A percentile compares a stretch with the other conserved stretches of the same genome.
phyloP scores from a whole-genome alignment of 2,888 invertebrate genomes.

The Lapara coniferarum region DNA sequence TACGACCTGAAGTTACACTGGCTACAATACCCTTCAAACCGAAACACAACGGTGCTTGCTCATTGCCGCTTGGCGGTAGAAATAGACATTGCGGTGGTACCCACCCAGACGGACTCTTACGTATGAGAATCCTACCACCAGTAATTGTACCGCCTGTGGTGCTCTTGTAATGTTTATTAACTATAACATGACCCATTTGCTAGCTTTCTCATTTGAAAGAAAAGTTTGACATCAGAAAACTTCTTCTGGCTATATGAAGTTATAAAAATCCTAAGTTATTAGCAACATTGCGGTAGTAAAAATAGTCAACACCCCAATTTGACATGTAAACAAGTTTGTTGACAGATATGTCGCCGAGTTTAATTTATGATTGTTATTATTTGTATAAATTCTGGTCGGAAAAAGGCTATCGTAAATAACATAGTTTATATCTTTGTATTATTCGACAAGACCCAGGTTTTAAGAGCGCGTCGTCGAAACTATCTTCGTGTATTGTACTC shows the following conservation, averaged over 20 bases:
- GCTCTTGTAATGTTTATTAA: too few species aligned
- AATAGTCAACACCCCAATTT: constrained; percentile 36
- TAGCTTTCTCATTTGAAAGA: not conserved
- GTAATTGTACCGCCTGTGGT: too few species aligned
- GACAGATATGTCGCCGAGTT: constrained; percentile 29
- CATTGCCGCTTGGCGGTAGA: too few species aligned
- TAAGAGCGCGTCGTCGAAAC: not conserved
- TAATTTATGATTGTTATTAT: constrained; percentile 31
- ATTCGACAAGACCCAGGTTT: not conserved
- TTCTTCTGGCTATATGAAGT: not conserved
- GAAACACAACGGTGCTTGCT: too few species aligned
- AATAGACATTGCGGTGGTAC: too few species aligned
- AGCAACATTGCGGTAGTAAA: not conserved
- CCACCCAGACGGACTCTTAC: too few species aligned
- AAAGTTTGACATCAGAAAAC: not conserved
- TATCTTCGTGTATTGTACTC: too few species aligned
- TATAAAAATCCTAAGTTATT: not conserved
- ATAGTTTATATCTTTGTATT: constrained; percentile 2
- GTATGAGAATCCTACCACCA: too few species aligned
- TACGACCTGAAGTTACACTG: too few species aligned
- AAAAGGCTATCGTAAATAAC: not conserved
- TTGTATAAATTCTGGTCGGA: constrained; percentile 24
- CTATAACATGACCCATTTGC: too few species aligned
- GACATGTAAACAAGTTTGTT: constrained; percentile 42
- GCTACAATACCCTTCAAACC: too few species aligned